phyloP scores from a whole-genome alignment of 2,113 vertebrate genomes.

The Platycercus adscitus region DNA sequence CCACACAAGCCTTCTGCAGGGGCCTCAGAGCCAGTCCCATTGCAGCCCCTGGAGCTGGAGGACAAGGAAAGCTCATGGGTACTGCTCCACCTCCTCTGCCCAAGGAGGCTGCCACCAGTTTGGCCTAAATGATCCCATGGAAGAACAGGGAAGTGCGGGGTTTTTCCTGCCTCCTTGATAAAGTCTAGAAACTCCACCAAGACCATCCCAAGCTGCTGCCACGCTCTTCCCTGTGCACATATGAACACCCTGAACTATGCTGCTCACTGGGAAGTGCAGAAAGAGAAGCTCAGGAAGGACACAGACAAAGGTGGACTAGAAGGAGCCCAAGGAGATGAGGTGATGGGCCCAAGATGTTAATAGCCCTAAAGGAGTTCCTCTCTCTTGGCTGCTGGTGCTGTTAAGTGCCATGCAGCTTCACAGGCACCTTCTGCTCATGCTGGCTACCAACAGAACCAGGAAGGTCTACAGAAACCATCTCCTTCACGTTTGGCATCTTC shows the following conservation, averaged over 20 bases:
- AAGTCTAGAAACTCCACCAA: not conserved
- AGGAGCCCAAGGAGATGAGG: not conserved
- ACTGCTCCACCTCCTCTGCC: not conserved
- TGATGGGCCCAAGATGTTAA: accelerated
- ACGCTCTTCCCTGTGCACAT: accelerated
- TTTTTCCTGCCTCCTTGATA: not conserved
- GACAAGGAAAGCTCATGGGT: accelerated
- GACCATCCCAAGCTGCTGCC: not conserved
- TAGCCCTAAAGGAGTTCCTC: not conserved
- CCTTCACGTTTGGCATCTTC: not conserved
- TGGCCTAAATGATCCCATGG: not conserved
- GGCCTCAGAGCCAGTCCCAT: not conserved
- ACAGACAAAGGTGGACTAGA: not conserved
- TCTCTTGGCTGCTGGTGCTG: accelerated
- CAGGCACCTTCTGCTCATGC: not conserved
- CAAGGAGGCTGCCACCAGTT: not conserved
- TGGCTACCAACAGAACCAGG: not conserved
- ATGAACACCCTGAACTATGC: not conserved
- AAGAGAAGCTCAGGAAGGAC: not conserved
- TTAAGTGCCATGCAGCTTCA: not conserved
- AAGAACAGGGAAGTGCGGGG: not conserved
- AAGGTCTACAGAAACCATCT: not conserved
- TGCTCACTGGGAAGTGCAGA: not conserved
- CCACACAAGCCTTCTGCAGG: not conserved
- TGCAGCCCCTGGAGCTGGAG: not conserved